A percentile compares a stretch with the other conserved stretches of the same genome.
Evolutionary conservation across 2,888 invertebrate species (phyloP).

Genomic region (Galerucella calmariensis): DNA sequence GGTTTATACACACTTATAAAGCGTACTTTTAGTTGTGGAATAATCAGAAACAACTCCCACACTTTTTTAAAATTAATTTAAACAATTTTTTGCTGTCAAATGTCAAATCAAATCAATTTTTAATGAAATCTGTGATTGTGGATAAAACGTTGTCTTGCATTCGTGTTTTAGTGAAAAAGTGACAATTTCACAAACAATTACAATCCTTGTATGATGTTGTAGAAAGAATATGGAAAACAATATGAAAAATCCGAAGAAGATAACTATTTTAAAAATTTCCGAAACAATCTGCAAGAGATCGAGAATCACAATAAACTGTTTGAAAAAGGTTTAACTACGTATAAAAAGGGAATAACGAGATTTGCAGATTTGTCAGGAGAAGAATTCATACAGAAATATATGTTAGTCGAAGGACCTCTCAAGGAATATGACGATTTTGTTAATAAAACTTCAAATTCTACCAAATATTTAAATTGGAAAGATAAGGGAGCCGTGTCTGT

Average conservation of each 20-base stretch:
- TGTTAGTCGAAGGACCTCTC: not conserved
- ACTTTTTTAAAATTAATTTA: too few species aligned
- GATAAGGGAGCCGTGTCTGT: conserved; percentile 20
- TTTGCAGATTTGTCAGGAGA: conserved; percentile 39
- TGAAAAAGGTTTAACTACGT: conserved; percentile 34
- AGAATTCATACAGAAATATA: conserved; percentile 25
- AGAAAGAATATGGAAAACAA: conserved; percentile 17
- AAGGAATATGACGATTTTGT: not conserved
- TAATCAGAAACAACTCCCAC: too few species aligned
- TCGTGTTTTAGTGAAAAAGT: too few species aligned
- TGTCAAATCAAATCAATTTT: too few species aligned
- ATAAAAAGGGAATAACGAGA: conserved; percentile 33
- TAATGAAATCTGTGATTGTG: too few species aligned
- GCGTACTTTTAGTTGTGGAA: too few species aligned
- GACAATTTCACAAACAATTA: too few species aligned
- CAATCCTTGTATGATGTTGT: too few species aligned
- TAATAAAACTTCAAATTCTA: conserved; percentile 14
- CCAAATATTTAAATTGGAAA: conserved; percentile 23
- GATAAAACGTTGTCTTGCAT: too few species aligned
- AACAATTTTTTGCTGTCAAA: too few species aligned
- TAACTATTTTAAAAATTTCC: conserved; percentile 28
- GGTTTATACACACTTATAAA: too few species aligned
- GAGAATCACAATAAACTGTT: conserved; percentile 32
- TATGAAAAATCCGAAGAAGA: conserved; percentile 4
- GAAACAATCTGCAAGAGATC: conserved; percentile 34